Conservation (phyloP, 2,113 vertebrate genomes). For the Carassius carassius region DNA sequence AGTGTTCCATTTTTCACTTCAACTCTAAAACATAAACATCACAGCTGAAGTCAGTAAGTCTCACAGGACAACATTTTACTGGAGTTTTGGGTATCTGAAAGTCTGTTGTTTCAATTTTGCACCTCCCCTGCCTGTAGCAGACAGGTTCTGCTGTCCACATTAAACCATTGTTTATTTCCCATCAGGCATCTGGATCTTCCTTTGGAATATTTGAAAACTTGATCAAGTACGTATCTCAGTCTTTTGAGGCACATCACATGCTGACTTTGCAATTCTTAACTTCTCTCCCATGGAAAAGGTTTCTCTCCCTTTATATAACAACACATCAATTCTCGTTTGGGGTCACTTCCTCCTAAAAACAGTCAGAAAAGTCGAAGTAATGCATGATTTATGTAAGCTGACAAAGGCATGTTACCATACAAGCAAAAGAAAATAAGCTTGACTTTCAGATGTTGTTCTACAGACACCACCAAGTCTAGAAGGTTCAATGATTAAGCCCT, state of each 20-base stretch:
- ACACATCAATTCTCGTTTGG: neutral
- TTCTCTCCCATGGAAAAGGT: neutral
- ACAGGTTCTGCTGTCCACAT: constrained; percentile 25
- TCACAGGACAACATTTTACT: neutral
- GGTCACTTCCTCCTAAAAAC: constrained; percentile 3
- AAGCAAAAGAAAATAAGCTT: constrained; percentile 29
- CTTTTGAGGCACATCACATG: constrained; percentile 19
- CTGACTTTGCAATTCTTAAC: constrained; percentile 26
- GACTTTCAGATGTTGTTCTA: constrained; percentile 38
- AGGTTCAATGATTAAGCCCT: constrained; percentile 41
- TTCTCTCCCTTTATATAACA: constrained; percentile 6
- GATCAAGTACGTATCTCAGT: constrained; percentile 24
- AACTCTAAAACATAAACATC: neutral
- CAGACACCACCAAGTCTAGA: constrained; percentile 33
- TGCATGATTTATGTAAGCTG: constrained; percentile 22
- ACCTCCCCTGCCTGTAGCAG: constrained; percentile 2
- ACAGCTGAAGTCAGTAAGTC: neutral
- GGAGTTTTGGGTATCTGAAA: constrained; percentile 6
- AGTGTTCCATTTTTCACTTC: neutral
- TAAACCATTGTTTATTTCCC: constrained; percentile 36
- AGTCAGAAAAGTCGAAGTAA: neutral
- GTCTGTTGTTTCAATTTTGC: neutral
- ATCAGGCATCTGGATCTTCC: constrained; percentile 20
- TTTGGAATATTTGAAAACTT: constrained; percentile 21
- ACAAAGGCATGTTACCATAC: constrained; percentile 22